Conservation (phyloP, 1,140 invertebrate genomes). For the Copidosoma floridanum region DNA sequence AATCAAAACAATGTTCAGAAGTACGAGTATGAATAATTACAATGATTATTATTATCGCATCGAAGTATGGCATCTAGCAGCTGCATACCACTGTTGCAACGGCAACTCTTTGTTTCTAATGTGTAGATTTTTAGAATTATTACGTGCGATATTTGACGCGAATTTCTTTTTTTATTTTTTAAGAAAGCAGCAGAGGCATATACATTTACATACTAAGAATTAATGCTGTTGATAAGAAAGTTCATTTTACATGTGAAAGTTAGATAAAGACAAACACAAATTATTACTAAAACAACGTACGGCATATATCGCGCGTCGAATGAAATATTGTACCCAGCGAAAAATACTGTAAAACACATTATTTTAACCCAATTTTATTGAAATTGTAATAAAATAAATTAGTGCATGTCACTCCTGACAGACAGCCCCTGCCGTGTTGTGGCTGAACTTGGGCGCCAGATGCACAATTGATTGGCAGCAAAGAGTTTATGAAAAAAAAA, state of each 20-base stretch:
- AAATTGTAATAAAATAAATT: constrained; percentile 8
- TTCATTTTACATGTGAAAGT: no score
- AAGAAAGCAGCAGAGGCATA: not conserved
- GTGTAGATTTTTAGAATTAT: constrained; percentile 16
- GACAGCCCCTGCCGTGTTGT: constrained; percentile 2
- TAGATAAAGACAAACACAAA: not conserved
- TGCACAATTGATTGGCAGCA: constrained; percentile 10
- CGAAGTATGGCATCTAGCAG: not conserved
- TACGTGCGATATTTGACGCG: constrained; percentile 1
- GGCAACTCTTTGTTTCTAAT: not conserved
- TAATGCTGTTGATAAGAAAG: not conserved
- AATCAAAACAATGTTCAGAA: not conserved
- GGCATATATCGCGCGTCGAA: constrained; percentile 3
- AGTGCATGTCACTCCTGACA: not conserved
- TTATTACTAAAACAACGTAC: constrained; percentile 1
- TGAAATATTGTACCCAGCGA: constrained; percentile 5
- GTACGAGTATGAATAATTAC: not conserved
- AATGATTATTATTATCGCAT: not conserved
- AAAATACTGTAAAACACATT: not conserved
- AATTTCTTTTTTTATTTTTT: constrained; percentile 21
- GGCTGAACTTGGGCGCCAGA: constrained; percentile 1
- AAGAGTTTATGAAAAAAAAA: constrained; percentile 15
- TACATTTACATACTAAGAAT: not conserved
- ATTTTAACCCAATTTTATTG: constrained; percentile 7
- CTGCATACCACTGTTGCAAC: no score